These are phyloP conservation scores for Lasiurus borealis DNA, from an alignment of 2,113 vertebrate species.

Conservation along the genomic window DNA sequence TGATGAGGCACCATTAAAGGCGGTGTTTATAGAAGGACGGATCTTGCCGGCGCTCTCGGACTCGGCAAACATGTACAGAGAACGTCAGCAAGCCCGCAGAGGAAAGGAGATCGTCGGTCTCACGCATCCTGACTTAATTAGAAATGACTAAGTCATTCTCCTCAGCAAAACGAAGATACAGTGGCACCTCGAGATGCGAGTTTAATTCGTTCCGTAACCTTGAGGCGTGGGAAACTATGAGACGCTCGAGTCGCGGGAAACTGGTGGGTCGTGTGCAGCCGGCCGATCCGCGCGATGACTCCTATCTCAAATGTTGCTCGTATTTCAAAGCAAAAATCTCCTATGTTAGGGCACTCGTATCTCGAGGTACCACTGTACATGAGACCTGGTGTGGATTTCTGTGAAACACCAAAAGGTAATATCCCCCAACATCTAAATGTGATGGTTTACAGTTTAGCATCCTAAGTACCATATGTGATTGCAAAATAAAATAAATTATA, in stretches of 20 bases:
- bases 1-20: not conserved
- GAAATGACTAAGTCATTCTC: not conserved
- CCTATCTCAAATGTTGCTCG: too few relatives aligned
- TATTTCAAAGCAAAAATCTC: too few relatives aligned
- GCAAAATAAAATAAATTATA: slow-evolving; percentile 14
- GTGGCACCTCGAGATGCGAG: too few relatives aligned
- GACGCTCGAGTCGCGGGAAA: too few relatives aligned
- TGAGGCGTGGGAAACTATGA: too few relatives aligned
- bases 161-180: not conserved
- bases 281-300: too few relatives aligned
- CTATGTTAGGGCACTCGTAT: too few relatives aligned
- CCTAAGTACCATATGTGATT: not conserved
- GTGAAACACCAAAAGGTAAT: not conserved
- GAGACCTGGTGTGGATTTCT: not conserved
- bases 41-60: not conserved
- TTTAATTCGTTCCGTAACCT: too few relatives aligned
- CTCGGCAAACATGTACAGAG: not conserved
- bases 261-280: too few relatives aligned
- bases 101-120: not conserved
- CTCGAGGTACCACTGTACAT: too few relatives aligned
- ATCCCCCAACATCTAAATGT: not conserved
- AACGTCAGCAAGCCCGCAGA: not conserved
- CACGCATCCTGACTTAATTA: not conserved
- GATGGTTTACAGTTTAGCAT: slow-evolving; percentile 8
- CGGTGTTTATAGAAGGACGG: not conserved